Percentiles rank a stretch among this genome's conserved stretches.
phyloP scores from a whole-genome alignment of 2,797 vertebrate genomes.

The Pseudochromis fuscus region DNA sequence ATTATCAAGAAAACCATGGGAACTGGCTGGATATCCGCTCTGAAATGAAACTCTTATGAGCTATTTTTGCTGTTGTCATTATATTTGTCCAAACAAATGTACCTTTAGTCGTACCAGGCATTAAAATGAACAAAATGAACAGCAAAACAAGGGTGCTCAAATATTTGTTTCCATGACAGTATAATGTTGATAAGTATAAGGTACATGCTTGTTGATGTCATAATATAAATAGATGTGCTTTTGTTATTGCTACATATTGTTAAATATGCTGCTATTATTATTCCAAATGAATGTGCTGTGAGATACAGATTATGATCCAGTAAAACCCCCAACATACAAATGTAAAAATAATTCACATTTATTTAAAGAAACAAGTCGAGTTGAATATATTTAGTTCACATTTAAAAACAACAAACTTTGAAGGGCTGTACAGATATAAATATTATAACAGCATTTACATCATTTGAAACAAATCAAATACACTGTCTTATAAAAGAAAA shows the following conservation, averaged over 20 bases:
- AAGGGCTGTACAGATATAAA: constrained; percentile 20
- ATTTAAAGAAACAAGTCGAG: constrained; percentile 12
- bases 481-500: constrained; percentile 14
- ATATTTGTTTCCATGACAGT: too few relatives aligned
- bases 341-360: neutral
- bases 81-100: too few relatives aligned
- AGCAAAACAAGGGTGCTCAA: too few relatives aligned
- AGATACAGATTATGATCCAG: neutral
- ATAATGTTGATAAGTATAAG: neutral
- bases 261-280: neutral
- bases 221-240: neutral
- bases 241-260: neutral
- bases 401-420: constrained; percentile 22
- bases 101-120: too few relatives aligned
- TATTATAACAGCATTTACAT: constrained; percentile 1
- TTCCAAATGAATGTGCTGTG: neutral
- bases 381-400: constrained; percentile 25
- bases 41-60: too few relatives aligned
- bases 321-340: neutral
- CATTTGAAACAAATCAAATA: constrained; percentile 8
- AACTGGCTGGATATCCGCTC: too few relatives aligned
- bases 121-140: too few relatives aligned
- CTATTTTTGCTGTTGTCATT: too few relatives aligned
- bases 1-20: too few relatives aligned
- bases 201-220: neutral